Evolutionary conservation across 2,113 vertebrate genomes (phyloP).

Genomic region (Phocoena phocoena): DNA sequence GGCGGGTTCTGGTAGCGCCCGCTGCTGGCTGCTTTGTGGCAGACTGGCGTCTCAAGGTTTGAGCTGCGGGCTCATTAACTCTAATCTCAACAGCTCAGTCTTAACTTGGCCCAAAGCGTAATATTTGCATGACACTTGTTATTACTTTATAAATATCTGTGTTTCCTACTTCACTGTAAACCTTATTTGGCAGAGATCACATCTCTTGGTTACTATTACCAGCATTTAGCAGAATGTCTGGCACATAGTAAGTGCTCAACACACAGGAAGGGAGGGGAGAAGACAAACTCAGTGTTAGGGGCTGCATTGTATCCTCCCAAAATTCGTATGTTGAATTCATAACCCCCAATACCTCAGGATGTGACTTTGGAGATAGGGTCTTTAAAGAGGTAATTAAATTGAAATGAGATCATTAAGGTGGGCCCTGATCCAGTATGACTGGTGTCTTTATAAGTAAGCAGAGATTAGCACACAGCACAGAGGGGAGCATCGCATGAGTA

Average conservation of each 20-base stretch:
- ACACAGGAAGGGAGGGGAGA: not conserved
- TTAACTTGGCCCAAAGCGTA: not conserved
- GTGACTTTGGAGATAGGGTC: not conserved
- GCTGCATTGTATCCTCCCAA: not conserved
- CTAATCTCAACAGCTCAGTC: not conserved
- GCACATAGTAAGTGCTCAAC: not conserved
- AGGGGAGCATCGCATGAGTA: not conserved
- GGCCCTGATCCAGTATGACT: not conserved
- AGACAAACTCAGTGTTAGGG: not conserved
- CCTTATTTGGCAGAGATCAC: not conserved
- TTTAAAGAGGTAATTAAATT: slow-evolving; percentile 1
- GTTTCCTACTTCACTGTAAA: slow-evolving; percentile 16
- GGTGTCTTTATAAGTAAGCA: not conserved
- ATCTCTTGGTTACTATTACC: not conserved
- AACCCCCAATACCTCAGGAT: slow-evolving; percentile 9
- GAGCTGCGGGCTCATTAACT: slow-evolving; percentile 42
- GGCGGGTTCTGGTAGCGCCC: not conserved
- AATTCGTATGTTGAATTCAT: not conserved
- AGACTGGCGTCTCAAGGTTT: not conserved
- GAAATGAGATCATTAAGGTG: not conserved
- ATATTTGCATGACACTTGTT: not conserved
- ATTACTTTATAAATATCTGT: not conserved
- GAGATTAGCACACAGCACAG: not conserved
- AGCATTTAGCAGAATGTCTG: not conserved
- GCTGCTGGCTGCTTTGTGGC: not conserved